Conservation (phyloP, 2,113 vertebrate genomes). For the Psettodes erumei region DNA sequence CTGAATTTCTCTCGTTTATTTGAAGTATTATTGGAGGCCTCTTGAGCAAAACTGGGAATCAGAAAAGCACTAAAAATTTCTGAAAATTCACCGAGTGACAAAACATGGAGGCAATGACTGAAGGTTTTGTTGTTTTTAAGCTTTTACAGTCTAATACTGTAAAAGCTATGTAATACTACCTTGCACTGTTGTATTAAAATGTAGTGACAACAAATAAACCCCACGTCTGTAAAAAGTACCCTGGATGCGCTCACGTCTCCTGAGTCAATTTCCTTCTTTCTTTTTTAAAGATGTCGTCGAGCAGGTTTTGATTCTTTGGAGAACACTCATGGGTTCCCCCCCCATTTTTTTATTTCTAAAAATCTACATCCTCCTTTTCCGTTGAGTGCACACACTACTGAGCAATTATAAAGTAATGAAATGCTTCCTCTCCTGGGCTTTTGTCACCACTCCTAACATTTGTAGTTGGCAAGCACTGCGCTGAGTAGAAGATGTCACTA, state of each 20-base stretch:
- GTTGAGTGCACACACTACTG: conserved; percentile 42
- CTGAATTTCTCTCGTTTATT: neutral
- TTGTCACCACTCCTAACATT: conserved; percentile 56
- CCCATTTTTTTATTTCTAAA: conserved; percentile 33
- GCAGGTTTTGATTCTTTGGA: conserved; percentile 1
- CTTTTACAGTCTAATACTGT: neutral
- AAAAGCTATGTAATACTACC: too few species aligned
- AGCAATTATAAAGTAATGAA: conserved; percentile 64
- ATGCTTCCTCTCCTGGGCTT: conserved; percentile 54
- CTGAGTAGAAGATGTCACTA: conserved; percentile 69
- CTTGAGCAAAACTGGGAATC: neutral
- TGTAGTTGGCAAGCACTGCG: conserved; percentile 50
- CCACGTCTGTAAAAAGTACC: conserved; percentile 4
- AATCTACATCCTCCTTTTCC: conserved; percentile 36
- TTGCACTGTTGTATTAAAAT: neutral
- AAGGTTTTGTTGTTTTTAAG: neutral
- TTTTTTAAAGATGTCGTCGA: conserved; percentile 3
- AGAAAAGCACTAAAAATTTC: neutral
- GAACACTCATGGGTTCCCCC: neutral
- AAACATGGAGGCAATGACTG: neutral
- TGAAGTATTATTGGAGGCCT: neutral
- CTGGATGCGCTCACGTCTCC: conserved; percentile 3
- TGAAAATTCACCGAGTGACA: neutral
- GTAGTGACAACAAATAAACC: neutral
- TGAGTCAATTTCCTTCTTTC: conserved; percentile 9